phyloP scores from a whole-genome alignment of 92 coral and sea anemone genomes.

The Epizoanthus rinbou region DNA sequence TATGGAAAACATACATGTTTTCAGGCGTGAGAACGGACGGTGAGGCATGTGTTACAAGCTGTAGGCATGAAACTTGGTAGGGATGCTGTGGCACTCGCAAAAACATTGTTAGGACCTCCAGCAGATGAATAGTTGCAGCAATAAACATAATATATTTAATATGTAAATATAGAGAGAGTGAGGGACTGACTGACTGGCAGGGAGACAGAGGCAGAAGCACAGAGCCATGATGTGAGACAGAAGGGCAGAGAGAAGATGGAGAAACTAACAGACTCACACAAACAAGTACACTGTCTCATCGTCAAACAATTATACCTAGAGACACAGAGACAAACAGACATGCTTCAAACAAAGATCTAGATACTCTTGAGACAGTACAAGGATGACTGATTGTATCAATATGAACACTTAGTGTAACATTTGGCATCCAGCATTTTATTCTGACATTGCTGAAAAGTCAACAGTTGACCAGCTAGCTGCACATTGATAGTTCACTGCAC shows the following conservation, averaged over 20 bases:
- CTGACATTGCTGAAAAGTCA: no score
- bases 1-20: no score
- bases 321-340: neutral
- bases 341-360: neutral
- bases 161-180: neutral
- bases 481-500: no score
- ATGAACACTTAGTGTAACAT: no score
- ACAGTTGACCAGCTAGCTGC: no score
- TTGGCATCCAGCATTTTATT: no score
- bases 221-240: neutral
- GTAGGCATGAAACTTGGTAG: no score
- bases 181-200: constrained; percentile 10
- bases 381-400: neutral
- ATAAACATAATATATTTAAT: constrained; percentile 3
- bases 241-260: neutral
- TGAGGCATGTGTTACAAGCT: no score
- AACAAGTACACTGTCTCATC: no score
- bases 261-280: neutral
- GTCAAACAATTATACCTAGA: no score
- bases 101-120: neutral
- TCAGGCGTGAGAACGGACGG: no score
- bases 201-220: neutral
- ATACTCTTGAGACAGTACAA: neutral
- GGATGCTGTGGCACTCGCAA: no score
- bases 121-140: neutral